phyloP scores from a whole-genome alignment of 2,797 vertebrate genomes.

The Oophaga sylvatica region DNA sequence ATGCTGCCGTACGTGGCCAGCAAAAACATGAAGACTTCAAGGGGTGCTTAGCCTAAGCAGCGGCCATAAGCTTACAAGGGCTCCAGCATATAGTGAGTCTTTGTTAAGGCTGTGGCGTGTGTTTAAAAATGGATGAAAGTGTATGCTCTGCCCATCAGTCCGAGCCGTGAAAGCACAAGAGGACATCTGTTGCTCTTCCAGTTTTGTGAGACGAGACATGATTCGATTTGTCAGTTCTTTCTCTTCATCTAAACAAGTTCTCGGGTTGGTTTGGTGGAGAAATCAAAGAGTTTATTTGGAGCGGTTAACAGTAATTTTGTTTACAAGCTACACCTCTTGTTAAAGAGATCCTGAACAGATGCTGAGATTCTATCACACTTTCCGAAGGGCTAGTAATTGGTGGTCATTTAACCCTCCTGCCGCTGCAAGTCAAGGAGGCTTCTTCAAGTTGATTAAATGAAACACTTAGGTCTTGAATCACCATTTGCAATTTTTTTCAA shows the following conservation, averaged over 20 bases:
- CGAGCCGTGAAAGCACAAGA: conserved; percentile 73
- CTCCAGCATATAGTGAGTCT: conserved; percentile 73
- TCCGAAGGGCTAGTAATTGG: conserved; percentile 22
- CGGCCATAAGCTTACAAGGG: conserved; percentile 63
- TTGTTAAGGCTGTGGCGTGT: conserved; percentile 73
- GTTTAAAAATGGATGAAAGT: conserved; percentile 76
- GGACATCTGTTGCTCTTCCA: conserved; percentile 75
- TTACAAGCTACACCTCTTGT: conserved; percentile 70
- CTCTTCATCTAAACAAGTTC: conserved; percentile 70
- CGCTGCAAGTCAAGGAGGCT: background rate
- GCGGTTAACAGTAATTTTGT: conserved; percentile 66
- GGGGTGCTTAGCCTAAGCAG: conserved; percentile 67
- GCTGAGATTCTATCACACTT: conserved; percentile 46
- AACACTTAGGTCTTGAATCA: background rate
- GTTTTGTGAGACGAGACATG: conserved; percentile 74
- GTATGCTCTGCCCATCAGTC: conserved; percentile 75
- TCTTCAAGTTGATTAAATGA: background rate
- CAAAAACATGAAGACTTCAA: conserved; percentile 69
- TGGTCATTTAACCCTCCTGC: conserved; percentile 5
- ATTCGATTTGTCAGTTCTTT: conserved; percentile 77
- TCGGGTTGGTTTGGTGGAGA: conserved; percentile 69
- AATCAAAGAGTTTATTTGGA: conserved; percentile 73
- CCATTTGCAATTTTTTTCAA: background rate
- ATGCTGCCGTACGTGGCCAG: conserved; percentile 69
- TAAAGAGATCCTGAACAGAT: conserved; percentile 73